These are phyloP conservation scores for Phalacrocorax aristotelis DNA, from an alignment of 2,113 vertebrate species.

Conservation along the genomic window DNA sequence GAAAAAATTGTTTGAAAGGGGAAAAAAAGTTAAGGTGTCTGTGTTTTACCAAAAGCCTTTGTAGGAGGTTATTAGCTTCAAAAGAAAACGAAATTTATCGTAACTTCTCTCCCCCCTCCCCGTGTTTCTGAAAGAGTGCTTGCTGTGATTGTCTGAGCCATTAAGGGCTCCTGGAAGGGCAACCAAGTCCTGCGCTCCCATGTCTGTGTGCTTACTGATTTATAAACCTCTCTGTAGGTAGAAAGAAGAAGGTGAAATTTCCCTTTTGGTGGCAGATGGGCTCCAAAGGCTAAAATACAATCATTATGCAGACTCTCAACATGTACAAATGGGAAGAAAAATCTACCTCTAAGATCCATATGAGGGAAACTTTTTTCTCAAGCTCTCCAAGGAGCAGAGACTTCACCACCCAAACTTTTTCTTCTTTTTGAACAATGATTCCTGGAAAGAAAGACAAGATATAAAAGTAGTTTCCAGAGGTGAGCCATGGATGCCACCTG, in stretches of 20 bases:
- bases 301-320: slow-evolving; percentile 47
- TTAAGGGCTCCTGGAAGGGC: slow-evolving; percentile 24
- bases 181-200: background rate
- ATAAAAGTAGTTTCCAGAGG: slow-evolving; percentile 6
- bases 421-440: slow-evolving; percentile 4
- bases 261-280: slow-evolving; percentile 32
- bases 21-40: slow-evolving; percentile 61
- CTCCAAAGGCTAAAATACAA: slow-evolving; percentile 50
- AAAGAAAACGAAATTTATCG: slow-evolving; percentile 66
- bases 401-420: slow-evolving; percentile 32
- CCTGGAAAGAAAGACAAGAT: background rate
- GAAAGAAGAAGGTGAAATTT: slow-evolving; percentile 60
- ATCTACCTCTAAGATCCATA: background rate
- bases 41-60: slow-evolving; percentile 66
- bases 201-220: slow-evolving; percentile 11
- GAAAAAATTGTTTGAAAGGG: slow-evolving; percentile 55
- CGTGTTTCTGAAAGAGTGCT: slow-evolving; percentile 46
- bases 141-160: slow-evolving; percentile 30
- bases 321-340: slow-evolving; percentile 39
- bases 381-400: background rate
- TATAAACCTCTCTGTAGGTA: slow-evolving; percentile 51
- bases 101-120: slow-evolving; percentile 18
- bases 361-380: slow-evolving; percentile 32
- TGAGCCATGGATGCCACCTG: background rate
- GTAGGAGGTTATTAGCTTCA: slow-evolving; percentile 74